Evolutionary conservation across 2,113 vertebrate species (phyloP), one percentile per base, ranked within the genome.

Genomic region (Climacteris rufus): DNA sequence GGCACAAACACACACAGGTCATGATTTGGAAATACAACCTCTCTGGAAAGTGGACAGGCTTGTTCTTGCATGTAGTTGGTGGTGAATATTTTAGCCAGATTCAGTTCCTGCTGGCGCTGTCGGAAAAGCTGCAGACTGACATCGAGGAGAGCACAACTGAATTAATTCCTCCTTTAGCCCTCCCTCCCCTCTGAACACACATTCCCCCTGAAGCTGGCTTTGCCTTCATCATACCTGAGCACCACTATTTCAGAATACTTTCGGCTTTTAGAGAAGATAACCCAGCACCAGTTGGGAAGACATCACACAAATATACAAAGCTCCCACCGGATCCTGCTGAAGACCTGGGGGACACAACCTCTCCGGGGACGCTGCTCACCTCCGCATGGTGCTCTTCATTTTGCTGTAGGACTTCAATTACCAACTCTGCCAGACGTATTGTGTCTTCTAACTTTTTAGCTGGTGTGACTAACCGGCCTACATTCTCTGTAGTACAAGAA

Each of bases 401-500:
- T 97, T 99, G 99, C 92, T 99, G 99, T 20, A 99, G 99, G 74
- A 99, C 99, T 98, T 99, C 99, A 66, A 99, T 99, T 95, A 99
- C 99, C 98, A 99, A 91, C 94, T 99, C 99, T 49, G 99, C 98
- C 97, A 99, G 98, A 45, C 99, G 99, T 90, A 99, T 99, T 91
- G 98, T 99, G 76, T 99, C 99, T 98, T 99, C 99, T 89, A 99
- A 98, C 96, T 99, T 99, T 99, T 99, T 99, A 98, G 99, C 99
- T 90, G 99, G 99, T 76, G 99, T 99, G 97, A 99, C 98, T 98
- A 99, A 98, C 60, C 99, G 99, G 83, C 99, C 99, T 98, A 99
- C 99, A 98, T 99, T 99, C 98, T 99, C 99, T 99, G 98, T 93
- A 98, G 99, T 98, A 99, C 98, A 99, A 98, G 98, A 97, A 98